Conservation (phyloP, 1,140 invertebrate genomes). For the Batillaria attramentaria region DNA sequence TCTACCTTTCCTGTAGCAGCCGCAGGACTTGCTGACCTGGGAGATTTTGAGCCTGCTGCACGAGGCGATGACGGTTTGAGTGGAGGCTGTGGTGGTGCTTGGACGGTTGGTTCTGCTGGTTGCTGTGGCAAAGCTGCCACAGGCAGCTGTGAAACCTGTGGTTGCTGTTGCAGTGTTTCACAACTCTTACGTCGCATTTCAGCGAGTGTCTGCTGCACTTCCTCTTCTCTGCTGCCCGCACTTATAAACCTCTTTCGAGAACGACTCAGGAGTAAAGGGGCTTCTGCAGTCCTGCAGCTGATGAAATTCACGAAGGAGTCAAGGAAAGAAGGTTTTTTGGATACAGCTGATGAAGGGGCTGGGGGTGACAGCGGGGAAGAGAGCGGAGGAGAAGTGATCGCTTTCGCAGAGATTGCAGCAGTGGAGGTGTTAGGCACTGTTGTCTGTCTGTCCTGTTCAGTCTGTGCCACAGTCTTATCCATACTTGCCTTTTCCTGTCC, state of each 20-base stretch:
- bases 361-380: background rate
- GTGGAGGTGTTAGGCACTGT: background rate
- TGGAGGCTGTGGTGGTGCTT: no score
- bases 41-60: no score
- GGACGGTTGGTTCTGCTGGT: no score
- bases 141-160: no score
- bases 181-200: conserved; percentile 20
- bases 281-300: conserved; percentile 24
- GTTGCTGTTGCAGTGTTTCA: conserved; percentile 4
- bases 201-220: no score
- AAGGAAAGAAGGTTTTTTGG: conserved; percentile 22
- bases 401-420: no score
- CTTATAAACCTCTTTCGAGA: background rate
- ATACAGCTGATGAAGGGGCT: background rate
- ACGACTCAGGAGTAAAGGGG: conserved; percentile 7
- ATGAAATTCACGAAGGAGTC: conserved; percentile 24
- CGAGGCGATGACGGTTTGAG: no score
- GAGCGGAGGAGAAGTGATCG: background rate
- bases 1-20: no score
- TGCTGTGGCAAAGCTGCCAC: no score
- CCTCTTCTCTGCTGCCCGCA: background rate
- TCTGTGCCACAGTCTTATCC: background rate
- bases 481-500: conserved; percentile 22
- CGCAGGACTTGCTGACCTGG: no score
- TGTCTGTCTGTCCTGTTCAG: no score